A percentile compares a stretch with the other conserved stretches of the same genome.
Conservation (phyloP, 2,797 vertebrate species). For the Halcyon chelicuti region DNA sequence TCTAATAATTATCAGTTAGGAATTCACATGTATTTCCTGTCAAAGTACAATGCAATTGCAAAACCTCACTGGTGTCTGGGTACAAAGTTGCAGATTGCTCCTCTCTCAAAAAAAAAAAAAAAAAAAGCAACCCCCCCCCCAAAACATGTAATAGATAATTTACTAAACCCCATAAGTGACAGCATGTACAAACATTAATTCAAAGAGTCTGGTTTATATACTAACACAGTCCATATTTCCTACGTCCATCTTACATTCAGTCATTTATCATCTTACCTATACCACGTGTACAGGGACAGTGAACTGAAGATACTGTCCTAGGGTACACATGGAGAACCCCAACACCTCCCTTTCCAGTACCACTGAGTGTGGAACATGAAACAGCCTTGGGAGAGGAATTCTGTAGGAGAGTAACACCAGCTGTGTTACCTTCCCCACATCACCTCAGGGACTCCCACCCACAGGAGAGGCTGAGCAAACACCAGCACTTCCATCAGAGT, state of each 20-base stretch:
- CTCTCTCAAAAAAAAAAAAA: not conserved
- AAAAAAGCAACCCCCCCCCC: no score
- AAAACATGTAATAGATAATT: not conserved
- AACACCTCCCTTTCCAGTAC: not conserved
- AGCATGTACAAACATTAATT: not conserved
- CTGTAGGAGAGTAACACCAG: not conserved
- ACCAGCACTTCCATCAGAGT: not conserved
- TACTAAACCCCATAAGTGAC: not conserved
- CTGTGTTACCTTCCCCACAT: not conserved
- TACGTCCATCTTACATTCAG: not conserved
- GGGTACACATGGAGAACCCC: not conserved
- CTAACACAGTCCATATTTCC: not conserved
- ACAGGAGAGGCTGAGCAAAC: not conserved
- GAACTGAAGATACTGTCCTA: not conserved
- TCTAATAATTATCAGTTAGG: not conserved
- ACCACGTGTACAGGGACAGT: fast-evolving
- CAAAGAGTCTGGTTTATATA: not conserved
- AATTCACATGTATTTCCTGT: not conserved
- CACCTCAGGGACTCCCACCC: not conserved
- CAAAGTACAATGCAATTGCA: not conserved
- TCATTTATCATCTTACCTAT: not conserved
- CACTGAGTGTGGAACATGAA: not conserved
- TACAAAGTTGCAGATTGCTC: not conserved
- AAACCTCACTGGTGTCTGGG: not conserved
- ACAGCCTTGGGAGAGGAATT: not conserved